These are phyloP conservation scores for Teleiodes luculella DNA, from an alignment of 2,888 invertebrate genomes.

Conservation along the genomic window DNA sequence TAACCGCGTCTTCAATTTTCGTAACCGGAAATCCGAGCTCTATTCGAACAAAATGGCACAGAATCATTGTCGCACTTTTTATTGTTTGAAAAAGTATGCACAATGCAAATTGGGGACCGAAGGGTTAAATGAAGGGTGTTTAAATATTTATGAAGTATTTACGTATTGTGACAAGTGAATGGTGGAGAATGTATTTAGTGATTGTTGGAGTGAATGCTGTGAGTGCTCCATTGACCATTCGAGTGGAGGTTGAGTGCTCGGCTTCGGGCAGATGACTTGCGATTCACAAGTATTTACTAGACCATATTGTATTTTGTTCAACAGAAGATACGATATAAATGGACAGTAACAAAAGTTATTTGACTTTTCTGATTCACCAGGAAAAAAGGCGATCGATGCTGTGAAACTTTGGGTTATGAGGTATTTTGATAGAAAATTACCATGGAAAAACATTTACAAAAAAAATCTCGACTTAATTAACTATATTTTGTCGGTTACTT, in stretches of 20 bases:
- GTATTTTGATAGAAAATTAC: too few relatives aligned
- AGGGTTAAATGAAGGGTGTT: slow-evolving; percentile 55
- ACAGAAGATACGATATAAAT: too few relatives aligned
- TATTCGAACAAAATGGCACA: slow-evolving; percentile 12
- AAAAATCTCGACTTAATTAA: too few relatives aligned
- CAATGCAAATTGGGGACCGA: slow-evolving; percentile 34
- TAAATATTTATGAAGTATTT: slow-evolving; percentile 71
- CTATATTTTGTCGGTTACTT: too few relatives aligned
- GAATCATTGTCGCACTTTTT: slow-evolving; percentile 20
- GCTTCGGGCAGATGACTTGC: background rate
- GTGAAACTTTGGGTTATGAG: too few relatives aligned
- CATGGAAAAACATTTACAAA: too few relatives aligned
- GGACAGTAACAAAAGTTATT: too few relatives aligned
- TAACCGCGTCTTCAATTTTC: background rate
- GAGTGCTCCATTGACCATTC: slow-evolving; percentile 59
- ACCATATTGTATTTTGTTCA: background rate
- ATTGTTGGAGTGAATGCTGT: slow-evolving; percentile 46
- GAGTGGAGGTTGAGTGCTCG: slow-evolving; percentile 31
- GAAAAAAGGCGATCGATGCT: too few relatives aligned
- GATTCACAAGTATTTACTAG: background rate
- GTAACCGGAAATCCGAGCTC: slow-evolving; percentile 21
- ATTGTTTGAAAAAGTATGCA: slow-evolving; percentile 23
- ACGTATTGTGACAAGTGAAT: slow-evolving; percentile 71
- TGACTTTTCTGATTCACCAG: too few relatives aligned
- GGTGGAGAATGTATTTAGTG: slow-evolving; percentile 48